These are phyloP conservation scores for Papilio demoleus DNA, from an alignment of 2,888 invertebrate species.

Conservation along the genomic window DNA sequence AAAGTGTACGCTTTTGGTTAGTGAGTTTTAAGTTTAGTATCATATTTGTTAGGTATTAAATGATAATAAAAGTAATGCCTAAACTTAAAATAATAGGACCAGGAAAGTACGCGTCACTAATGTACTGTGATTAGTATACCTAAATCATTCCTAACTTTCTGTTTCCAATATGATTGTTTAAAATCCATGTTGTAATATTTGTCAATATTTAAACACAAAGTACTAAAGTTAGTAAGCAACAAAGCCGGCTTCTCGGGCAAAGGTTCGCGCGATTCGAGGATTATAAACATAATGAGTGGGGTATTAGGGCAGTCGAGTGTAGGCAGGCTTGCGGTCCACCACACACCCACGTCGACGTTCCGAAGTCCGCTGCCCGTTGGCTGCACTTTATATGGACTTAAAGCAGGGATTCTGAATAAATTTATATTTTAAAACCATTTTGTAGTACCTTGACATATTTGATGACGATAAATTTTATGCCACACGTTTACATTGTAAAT, in stretches of 20 bases:
- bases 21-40: no score
- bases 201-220: constrained; percentile 26
- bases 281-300: constrained; percentile 64
- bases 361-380: constrained; percentile 12
- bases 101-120: not conserved
- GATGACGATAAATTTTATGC: constrained; percentile 15
- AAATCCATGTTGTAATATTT: constrained; percentile 18
- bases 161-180: not conserved
- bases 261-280: constrained; percentile 53
- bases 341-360: constrained; percentile 58
- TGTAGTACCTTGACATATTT: constrained; percentile 25
- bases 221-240: constrained; percentile 34
- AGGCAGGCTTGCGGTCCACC: constrained; percentile 70
- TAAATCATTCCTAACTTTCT: not conserved
- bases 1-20: no score
- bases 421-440: constrained; percentile 29
- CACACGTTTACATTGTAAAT: not conserved
- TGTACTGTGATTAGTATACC: not conserved
- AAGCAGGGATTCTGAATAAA: constrained; percentile 6
- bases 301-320: constrained; percentile 75
- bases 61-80: no score
- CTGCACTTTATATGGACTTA: constrained; percentile 31
- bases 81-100: no score
- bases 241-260: constrained; percentile 26
- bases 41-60: no score